These are phyloP conservation scores for Nasonovia ribisnigri DNA, from an alignment of 2,888 invertebrate genomes.

Conservation along the genomic window DNA sequence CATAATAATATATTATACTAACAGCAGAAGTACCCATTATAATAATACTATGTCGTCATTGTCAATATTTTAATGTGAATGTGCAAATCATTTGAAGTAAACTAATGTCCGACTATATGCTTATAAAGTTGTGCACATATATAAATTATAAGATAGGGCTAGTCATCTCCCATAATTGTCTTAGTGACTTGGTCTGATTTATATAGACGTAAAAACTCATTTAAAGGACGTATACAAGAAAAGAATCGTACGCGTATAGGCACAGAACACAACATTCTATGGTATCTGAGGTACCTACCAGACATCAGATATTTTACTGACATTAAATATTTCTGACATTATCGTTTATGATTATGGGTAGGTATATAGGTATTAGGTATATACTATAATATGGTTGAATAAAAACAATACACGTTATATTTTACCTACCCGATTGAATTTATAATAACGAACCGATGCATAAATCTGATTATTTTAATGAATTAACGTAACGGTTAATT, in stretches of 20 bases:
- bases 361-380: too few species aligned
- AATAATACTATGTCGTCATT: slow-evolving; percentile 2
- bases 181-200: slow-evolving; percentile 21
- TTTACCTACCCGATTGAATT: background rate
- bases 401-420: background rate
- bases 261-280: too few species aligned
- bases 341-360: background rate
- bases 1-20: background rate
- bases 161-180: slow-evolving; percentile 55
- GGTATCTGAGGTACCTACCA: background rate
- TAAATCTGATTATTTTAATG: background rate
- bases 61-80: slow-evolving; percentile 24
- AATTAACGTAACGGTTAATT: background rate
- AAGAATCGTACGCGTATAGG: background rate
- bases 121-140: background rate
- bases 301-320: background rate
- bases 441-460: background rate
- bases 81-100: slow-evolving; percentile 28
- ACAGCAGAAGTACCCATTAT: background rate
- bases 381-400: too few species aligned
- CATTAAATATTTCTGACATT: background rate
- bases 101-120: background rate
- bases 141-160: slow-evolving; percentile 19
- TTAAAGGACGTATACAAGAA: background rate
- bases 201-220: slow-evolving; percentile 14